Base-by-base conservation (phyloP, 1,140 invertebrate genomes). In the Cotesia typhae region DNA sequence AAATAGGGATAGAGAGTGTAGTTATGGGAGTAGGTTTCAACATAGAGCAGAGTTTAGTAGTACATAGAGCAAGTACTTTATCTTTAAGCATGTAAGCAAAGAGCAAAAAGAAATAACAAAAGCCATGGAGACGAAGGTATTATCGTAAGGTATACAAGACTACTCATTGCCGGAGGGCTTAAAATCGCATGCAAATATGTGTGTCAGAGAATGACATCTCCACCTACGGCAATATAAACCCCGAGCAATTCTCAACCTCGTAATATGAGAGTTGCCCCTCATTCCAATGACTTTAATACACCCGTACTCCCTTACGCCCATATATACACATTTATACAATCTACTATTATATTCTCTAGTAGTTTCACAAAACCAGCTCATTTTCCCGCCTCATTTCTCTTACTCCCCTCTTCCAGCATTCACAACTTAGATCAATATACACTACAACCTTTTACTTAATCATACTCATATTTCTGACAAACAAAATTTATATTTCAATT, bases 351-450 rank as follows among this genome's bases (percentile, higher is more conserved):
- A 47, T 47, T 47, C 41, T 47, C 41, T 47, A 47, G 41, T 47
- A 47, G 41, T 47, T 47, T 47, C 41, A 6, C 41, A 47, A 47
- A 47, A 47, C 41, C 41, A 47, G 41, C 41, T 6, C 64, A 35
- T 70, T 67, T 70, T 60, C 68, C 20, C 67, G 47, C 14, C 41
- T 47, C 41, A 47, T 47, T 47, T 47, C 41, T 59, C 36, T 65
- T 74, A 47, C 59, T 53, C 53, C 61, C 63, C 67, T 70, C 52
- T 51, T 57, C 53, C 74, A 36, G 28, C 28, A 67, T 75, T 10
- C 41, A 47, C 41, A 6, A 10, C 10, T 10, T 47, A 76, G 78
- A 79, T 79, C 78, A 79, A 79, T 79, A 79, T 73, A 78, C 77
- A 76, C 74, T 74, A 74, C 57, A 65, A 55, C 41, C 67, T 75